Evolutionary conservation across 2,113 vertebrate genomes (phyloP).

Genomic region (Neogobius melanostomus): DNA sequence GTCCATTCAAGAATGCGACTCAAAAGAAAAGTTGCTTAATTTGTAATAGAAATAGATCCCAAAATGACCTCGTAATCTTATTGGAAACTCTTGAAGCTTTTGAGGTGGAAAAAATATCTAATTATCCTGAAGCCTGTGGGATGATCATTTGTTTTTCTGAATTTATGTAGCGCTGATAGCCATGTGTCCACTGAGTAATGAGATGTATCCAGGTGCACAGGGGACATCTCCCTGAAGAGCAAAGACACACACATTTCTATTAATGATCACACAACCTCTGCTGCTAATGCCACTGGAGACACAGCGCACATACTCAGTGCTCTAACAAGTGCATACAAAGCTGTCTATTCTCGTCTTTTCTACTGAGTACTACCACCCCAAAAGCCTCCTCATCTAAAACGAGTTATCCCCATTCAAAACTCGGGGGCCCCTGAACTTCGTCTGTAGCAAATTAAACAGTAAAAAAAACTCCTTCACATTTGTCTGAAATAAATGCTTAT

Average conservation of each 20-base stretch:
- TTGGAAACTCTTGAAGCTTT: not conserved
- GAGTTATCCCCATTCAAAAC: too few species aligned
- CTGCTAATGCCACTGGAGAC: conserved; percentile 43
- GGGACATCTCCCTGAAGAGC: conserved; percentile 23
- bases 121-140: not conserved
- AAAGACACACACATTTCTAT: conserved; percentile 35
- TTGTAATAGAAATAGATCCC: not conserved
- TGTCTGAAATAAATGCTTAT: too few species aligned
- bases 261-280: conserved; percentile 36
- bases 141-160: not conserved
- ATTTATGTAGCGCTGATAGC: conserved; percentile 13
- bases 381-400: too few species aligned
- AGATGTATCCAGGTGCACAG: conserved; percentile 34
- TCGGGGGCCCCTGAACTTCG: too few species aligned
- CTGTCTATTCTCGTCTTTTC: not conserved
- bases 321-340: conserved; percentile 38
- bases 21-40: too few species aligned
- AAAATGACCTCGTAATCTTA: not conserved
- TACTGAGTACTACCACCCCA: too few species aligned
- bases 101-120: not conserved
- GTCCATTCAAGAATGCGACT: not conserved
- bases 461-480: too few species aligned
- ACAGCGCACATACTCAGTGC: conserved; percentile 30
- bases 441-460: too few species aligned
- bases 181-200: conserved; percentile 33